These are phyloP conservation scores for Neosalanx taihuensis DNA, from an alignment of 2,797 vertebrate species.

Conservation along the genomic window DNA sequence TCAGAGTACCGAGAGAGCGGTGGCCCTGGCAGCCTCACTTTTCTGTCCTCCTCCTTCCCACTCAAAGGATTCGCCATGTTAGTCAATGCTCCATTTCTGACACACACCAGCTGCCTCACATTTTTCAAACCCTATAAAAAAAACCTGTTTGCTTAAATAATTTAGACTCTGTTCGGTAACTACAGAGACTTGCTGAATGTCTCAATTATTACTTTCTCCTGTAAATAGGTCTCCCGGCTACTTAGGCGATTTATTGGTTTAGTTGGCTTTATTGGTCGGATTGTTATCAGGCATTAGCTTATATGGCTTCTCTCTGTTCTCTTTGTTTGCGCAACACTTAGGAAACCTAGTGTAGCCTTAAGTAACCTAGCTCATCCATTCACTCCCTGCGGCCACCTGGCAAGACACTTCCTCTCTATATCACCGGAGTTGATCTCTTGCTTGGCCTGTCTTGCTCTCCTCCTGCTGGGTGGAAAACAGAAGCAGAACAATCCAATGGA, in stretches of 20 bases:
- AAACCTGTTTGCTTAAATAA: too few relatives aligned
- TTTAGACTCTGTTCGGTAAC: too few relatives aligned
- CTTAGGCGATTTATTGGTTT: too few relatives aligned
- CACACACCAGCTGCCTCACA: background rate
- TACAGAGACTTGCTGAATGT: too few relatives aligned
- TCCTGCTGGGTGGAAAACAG: too few relatives aligned
- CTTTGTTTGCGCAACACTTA: background rate
- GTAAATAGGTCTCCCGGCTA: too few relatives aligned
- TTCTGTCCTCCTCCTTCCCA: background rate
- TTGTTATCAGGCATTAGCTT: background rate
- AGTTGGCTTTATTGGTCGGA: too few relatives aligned
- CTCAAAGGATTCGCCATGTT: background rate
- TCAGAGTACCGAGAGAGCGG: background rate
- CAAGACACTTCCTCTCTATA: background rate
- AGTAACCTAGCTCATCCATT: background rate
- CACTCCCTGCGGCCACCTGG: background rate
- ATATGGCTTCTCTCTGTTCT: background rate
- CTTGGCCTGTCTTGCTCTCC: background rate
- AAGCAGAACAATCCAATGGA: too few relatives aligned
- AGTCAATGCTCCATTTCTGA: background rate
- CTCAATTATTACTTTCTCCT: too few relatives aligned
- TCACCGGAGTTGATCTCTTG: background rate
- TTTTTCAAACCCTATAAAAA: background rate
- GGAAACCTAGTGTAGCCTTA: too few relatives aligned
- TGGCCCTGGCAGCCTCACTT: background rate